These are phyloP conservation scores for Drosophila picticornis DNA, from an alignment of 2,888 invertebrate species.

Conservation along the genomic window DNA sequence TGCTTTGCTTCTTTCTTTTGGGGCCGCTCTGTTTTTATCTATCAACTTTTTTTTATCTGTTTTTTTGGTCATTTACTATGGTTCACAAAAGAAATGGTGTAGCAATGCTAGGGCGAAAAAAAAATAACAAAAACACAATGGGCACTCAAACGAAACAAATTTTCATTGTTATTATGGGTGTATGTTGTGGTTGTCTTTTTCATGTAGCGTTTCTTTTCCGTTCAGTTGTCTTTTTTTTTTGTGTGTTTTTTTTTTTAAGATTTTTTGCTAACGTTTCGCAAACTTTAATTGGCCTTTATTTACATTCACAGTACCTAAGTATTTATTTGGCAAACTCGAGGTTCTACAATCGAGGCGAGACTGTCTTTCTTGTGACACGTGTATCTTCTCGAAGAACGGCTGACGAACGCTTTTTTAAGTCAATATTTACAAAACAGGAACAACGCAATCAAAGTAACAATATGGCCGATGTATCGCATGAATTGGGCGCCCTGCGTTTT, in stretches of 20 bases:
- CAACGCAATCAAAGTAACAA: conserved; percentile 47
- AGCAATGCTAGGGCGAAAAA: conserved; percentile 45
- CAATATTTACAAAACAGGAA: conserved; percentile 44
- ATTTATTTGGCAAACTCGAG: conserved; percentile 28
- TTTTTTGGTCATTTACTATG: conserved; percentile 34
- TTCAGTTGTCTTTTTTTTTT: conserved; percentile 49
- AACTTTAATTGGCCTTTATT: conserved; percentile 57
- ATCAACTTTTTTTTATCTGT: conserved; percentile 8
- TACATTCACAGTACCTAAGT: conserved; percentile 41
- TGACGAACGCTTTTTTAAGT: conserved; percentile 28
- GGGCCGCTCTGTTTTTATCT: conserved; percentile 40
- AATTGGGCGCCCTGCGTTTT: conserved; percentile 84
- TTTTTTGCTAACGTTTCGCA: conserved; percentile 44
- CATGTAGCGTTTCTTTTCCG: conserved; percentile 57
- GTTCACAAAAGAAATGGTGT: conserved; percentile 61
- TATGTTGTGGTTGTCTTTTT: conserved; percentile 33
- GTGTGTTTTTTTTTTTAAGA: conserved; percentile 11
- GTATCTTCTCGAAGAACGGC: conserved; percentile 27
- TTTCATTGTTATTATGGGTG: conserved; percentile 67
- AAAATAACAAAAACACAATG: conserved; percentile 44
- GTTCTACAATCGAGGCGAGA: conserved; percentile 34
- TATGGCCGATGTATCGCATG: conserved; percentile 85
- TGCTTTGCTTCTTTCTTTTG: conserved; percentile 54
- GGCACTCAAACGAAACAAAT: conserved; percentile 69
- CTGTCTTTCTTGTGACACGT: conserved; percentile 23